phyloP scores from a whole-genome alignment of 2,888 invertebrate species.

The Criorhina ranunculi region DNA sequence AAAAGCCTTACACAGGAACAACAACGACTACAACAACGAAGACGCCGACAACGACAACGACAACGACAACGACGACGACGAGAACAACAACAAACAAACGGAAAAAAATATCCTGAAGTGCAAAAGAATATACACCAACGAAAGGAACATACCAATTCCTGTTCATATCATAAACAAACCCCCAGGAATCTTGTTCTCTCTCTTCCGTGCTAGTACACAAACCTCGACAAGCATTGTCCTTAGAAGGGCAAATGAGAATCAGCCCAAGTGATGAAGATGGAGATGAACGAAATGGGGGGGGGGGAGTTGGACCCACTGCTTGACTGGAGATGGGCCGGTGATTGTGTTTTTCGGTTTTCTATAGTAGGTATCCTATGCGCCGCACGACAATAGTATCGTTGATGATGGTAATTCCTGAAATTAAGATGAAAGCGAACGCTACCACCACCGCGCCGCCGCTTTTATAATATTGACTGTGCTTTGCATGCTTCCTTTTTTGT shows the following conservation, averaged over 20 bases:
- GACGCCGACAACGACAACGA: neutral
- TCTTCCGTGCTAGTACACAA: neutral
- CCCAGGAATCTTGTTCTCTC: slow-evolving; percentile 15
- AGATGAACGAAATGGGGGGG: neutral
- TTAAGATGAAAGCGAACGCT: slow-evolving; percentile 48
- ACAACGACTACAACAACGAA: slow-evolving; percentile 7
- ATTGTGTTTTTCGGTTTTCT: slow-evolving; percentile 35
- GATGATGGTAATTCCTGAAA: slow-evolving; percentile 54
- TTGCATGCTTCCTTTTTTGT: neutral
- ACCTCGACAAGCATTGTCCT: slow-evolving; percentile 23
- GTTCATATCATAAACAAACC: slow-evolving; percentile 51
- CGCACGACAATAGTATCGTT: slow-evolving; percentile 35
- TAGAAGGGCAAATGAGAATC: neutral
- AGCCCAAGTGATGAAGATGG: slow-evolving; percentile 4
- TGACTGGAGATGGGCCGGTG: neutral
- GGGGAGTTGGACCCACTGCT: neutral
- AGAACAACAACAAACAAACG: neutral
- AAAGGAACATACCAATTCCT: slow-evolving; percentile 49
- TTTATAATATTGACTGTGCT: slow-evolving; percentile 5
- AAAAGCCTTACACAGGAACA: slow-evolving; percentile 16
- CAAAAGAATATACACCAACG: slow-evolving; percentile 48
- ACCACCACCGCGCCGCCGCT: neutral
- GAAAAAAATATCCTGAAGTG: slow-evolving; percentile 37
- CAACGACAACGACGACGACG: neutral
- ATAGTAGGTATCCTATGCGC: neutral